phyloP scores from a whole-genome alignment of 2,113 vertebrate genomes.

The Carollia perspicillata region DNA sequence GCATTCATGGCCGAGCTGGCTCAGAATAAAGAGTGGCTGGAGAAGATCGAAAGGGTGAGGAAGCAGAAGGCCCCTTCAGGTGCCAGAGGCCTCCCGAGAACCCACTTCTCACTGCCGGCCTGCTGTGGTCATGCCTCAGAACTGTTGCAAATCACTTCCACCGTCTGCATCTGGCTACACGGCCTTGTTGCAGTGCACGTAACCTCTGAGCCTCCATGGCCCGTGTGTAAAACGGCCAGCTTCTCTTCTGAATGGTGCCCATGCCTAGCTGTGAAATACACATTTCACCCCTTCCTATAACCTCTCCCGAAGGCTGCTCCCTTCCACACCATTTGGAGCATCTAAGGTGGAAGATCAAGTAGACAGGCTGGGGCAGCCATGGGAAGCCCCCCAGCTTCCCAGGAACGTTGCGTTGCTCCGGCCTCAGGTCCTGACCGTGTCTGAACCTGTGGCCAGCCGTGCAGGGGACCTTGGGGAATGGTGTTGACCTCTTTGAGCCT shows the following conservation, averaged over 20 bases:
- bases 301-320: neutral
- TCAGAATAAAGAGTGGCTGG: constrained; percentile 94
- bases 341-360: neutral
- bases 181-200: neutral
- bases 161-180: neutral
- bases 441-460: neutral
- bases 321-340: neutral
- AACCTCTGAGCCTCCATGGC: neutral
- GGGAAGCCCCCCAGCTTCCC: neutral
- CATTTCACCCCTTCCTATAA: neutral
- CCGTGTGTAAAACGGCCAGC: neutral
- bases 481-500: neutral
- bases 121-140: neutral
- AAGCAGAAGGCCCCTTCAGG: neutral
- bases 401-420: neutral
- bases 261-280: neutral
- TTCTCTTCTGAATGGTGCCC: neutral
- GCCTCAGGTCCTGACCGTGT: neutral
- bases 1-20: constrained; percentile 93
- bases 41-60: constrained; percentile 92
- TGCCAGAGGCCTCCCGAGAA: neutral
- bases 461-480: neutral
- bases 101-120: neutral
- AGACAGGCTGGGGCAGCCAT: neutral
- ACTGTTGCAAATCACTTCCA: neutral